phyloP scores from a whole-genome alignment of 1,140 invertebrate genomes.

The Akabosia matsudoensis region DNA sequence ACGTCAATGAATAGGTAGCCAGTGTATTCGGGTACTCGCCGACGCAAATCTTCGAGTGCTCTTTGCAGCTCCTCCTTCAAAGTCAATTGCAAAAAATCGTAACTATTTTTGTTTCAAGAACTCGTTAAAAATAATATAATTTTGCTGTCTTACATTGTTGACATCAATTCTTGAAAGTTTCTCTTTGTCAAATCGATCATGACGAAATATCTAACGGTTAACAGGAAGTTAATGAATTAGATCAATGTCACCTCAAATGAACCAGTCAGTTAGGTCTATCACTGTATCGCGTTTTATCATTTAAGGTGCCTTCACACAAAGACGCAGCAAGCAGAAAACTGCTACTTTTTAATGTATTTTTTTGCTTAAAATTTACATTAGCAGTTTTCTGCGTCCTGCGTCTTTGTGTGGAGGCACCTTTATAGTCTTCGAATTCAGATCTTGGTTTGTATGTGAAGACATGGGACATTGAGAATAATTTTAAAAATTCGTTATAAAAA shows the following conservation, averaged over 20 bases:
- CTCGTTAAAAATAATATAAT: not conserved
- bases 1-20: slow-evolving; percentile 1
- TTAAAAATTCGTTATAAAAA: too few relatives aligned
- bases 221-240: not conserved
- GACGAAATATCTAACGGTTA: not conserved
- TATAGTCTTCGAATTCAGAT: too few relatives aligned
- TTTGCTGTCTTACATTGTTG: slow-evolving; percentile 14
- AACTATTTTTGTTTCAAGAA: not conserved
- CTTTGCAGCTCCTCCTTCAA: slow-evolving; percentile 6
- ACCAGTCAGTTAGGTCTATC: too few relatives aligned
- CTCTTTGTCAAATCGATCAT: not conserved
- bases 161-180: not conserved
- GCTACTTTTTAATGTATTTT: too few relatives aligned
- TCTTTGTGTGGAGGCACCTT: too few relatives aligned
- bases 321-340: too few relatives aligned
- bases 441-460: too few relatives aligned
- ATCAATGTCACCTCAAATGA: not conserved
- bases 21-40: slow-evolving; percentile 3
- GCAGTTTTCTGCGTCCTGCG: too few relatives aligned
- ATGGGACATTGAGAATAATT: too few relatives aligned
- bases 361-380: too few relatives aligned
- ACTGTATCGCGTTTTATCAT: too few relatives aligned
- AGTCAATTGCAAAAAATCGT: not conserved
- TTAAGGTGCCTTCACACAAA: too few relatives aligned
- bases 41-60: slow-evolving; percentile 5